Base-by-base conservation (phyloP, 1,140 invertebrate species). In the Nilaparvata lugens region DNA sequence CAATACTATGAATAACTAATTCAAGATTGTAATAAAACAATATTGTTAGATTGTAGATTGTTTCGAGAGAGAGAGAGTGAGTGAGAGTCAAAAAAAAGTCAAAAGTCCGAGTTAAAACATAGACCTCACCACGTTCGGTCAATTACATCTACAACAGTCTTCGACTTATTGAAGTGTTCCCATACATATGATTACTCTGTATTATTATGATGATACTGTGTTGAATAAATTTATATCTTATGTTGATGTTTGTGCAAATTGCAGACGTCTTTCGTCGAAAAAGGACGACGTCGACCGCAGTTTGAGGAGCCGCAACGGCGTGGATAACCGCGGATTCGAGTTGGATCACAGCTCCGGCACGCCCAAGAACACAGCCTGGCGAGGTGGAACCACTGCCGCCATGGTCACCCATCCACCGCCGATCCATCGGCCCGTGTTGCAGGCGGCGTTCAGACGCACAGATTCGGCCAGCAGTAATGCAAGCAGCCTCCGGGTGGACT, bases 181-280 rank as follows among this genome's bases (percentile, higher is more conserved):
- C 24, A 19, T 16, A 13, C 19, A 35, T 16, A 40, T 48, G 11
- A 16, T 2, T 24, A 7, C 38, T n/a, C 18, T 56, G 2, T 18
- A 18, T 53, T 40, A 48, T 11, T 38, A 43, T 14, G 14, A 48
- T 31, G 13, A 56, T 54, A 23, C 19, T 38, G 24, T n/a, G 16
- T 40, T 40, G 48, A 4, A 31, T 35, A n/a, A 13, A 52, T 54
- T 24, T 23, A n/a, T 28, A 28, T 43, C 11, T 42, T 61, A 25
- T 21, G 6, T 53, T 28, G 24, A 43, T n/a, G 13, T 21, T 45
- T 6, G n/a, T 62, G 21, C n/a, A 11, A 9, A 23, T 42, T 23
- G 5, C 56, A 80, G 80, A 66, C 77, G 83, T 35, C 69, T 85
- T n/a, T 85, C 83, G 23, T 81, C 79, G 0, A 82, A 81, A 68